phyloP scores from a whole-genome alignment of 2,888 invertebrate species.

The Apamea monoglypha region DNA sequence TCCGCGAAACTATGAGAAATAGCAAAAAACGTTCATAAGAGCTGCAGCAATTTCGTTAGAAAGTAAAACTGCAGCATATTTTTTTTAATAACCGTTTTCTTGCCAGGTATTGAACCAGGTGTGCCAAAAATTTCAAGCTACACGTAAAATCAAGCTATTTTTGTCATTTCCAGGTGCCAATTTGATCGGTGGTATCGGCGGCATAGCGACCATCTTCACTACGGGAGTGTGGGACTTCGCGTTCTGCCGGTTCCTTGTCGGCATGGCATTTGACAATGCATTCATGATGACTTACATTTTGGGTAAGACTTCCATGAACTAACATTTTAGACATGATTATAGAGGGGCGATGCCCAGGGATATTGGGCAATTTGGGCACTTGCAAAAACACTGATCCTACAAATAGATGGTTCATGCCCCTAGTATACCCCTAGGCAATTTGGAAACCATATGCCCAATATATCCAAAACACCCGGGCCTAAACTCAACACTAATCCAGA shows the following conservation, averaged over 20 bases:
- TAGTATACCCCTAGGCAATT: neutral
- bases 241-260: conserved; percentile 94
- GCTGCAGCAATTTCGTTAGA: neutral
- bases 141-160: neutral
- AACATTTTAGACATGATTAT: neutral
- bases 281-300: conserved; percentile 97
- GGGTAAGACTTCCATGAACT: conserved; percentile 90
- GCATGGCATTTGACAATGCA: conserved; percentile 96
- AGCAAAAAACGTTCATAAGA: neutral
- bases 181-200: conserved; percentile 92
- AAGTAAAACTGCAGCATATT: neutral
- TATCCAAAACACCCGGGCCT: no score
- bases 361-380: neutral
- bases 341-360: neutral
- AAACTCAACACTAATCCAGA: neutral
- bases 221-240: conserved; percentile 94
- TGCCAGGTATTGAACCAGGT: no score
- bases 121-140: neutral
- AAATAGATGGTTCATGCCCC: neutral
- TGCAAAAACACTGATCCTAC: neutral
- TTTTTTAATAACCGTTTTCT: no score
- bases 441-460: neutral
- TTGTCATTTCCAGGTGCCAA: conserved; percentile 90
- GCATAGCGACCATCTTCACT: conserved; percentile 93
- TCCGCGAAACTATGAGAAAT: neutral